Evolutionary conservation across 2,797 vertebrate species (phyloP).

Genomic region (Botia kubotai): DNA sequence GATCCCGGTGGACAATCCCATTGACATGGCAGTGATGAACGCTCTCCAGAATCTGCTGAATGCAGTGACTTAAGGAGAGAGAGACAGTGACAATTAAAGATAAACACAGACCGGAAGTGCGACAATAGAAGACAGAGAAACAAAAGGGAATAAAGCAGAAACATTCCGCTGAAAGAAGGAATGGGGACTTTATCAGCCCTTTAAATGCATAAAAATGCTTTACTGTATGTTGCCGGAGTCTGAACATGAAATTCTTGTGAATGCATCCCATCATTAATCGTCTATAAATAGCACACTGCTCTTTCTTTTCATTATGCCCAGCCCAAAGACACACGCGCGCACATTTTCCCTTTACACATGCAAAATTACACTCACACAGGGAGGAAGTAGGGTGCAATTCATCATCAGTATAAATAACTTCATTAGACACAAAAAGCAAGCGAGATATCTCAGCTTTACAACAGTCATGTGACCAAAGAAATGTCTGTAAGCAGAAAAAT

Average conservation of each 20-base stretch:
- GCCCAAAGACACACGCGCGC: conserved; percentile 16
- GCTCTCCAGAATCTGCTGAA: conserved; percentile 90
- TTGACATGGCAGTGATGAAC: conserved; percentile 91
- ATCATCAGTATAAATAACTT: conserved; percentile 79
- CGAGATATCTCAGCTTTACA: background rate
- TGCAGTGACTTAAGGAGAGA: conserved; percentile 79
- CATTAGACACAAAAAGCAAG: conserved; percentile 53
- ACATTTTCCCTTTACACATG: conserved; percentile 31
- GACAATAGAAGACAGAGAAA: conserved; percentile 72
- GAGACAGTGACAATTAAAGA: conserved; percentile 36
- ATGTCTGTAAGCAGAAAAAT: conserved; percentile 9
- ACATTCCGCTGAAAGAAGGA: background rate
- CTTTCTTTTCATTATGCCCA: conserved; percentile 19
- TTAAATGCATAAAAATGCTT: background rate
- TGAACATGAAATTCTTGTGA: conserved; percentile 9
- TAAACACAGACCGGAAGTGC: conserved; percentile 25
- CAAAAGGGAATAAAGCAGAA: conserved; percentile 13
- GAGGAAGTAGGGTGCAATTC: conserved; percentile 67
- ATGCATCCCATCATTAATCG: conserved; percentile 28
- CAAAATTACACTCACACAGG: conserved; percentile 26
- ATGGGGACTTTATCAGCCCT: background rate
- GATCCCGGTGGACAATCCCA: conserved; percentile 88
- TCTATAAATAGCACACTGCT: conserved; percentile 31
- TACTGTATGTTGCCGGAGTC: background rate
- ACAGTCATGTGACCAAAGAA: conserved; percentile 16